phyloP scores from a whole-genome alignment of 30 jellyfish, hydroid and myxozoan species.

The Morbakka virulenta region DNA sequence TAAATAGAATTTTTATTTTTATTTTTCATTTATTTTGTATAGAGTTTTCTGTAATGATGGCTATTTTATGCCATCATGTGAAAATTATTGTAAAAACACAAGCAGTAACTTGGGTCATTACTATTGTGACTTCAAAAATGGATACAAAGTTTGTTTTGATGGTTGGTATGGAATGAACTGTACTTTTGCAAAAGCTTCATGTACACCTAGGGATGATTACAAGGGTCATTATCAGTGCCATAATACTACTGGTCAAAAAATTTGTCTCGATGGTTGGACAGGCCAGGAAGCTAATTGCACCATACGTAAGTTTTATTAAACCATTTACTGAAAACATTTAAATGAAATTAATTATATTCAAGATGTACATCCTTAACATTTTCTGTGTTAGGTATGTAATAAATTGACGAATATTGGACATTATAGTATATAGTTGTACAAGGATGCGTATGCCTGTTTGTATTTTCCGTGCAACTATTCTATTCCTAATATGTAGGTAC shows the following conservation, averaged over 20 bases:
- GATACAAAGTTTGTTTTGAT: conserved; percentile 52
- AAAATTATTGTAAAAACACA: conserved; percentile 29
- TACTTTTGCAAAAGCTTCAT: conserved; percentile 4
- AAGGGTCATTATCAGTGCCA: conserved; percentile 59
- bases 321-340: too few relatives aligned
- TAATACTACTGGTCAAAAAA: conserved; percentile 40
- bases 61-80: conserved; percentile 51
- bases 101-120: conserved; percentile 42
- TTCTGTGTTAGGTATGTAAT: too few relatives aligned
- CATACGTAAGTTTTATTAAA: too few relatives aligned
- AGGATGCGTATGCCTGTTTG: too few relatives aligned
- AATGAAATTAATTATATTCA: too few relatives aligned
- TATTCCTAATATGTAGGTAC: too few relatives aligned
- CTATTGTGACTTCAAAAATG: conserved; percentile 53
- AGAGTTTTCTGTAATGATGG: conserved; percentile 53
- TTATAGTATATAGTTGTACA: too few relatives aligned
- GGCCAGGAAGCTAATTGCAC: conserved; percentile 28
- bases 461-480: too few relatives aligned
- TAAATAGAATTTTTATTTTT: too few relatives aligned
- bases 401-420: too few relatives aligned
- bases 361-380: too few relatives aligned
- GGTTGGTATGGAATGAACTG: conserved; percentile 63
- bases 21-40: not conserved
- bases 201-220: conserved; percentile 35
- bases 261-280: conserved; percentile 66